Conservation (phyloP, 2,888 invertebrate genomes). For the Lottia gigantea region DNA sequence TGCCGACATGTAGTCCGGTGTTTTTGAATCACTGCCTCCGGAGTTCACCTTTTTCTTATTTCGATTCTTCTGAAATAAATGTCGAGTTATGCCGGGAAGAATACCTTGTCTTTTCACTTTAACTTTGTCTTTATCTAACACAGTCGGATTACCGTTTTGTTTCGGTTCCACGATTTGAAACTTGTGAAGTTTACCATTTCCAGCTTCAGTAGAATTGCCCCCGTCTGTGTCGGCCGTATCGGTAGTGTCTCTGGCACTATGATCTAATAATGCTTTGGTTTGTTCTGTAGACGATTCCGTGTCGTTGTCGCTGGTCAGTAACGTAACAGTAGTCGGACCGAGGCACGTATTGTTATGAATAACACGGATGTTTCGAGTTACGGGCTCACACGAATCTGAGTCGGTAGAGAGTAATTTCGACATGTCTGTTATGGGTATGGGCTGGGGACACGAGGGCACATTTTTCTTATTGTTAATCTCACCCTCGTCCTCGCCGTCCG, state of each 20-base stretch:
- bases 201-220: slow-evolving; percentile 19
- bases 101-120: not conserved
- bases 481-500: slow-evolving; percentile 22
- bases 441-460: slow-evolving; percentile 13
- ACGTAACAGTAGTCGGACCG: slow-evolving; percentile 20
- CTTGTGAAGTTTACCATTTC: slow-evolving; percentile 32
- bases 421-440: slow-evolving; percentile 35
- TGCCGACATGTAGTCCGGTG: slow-evolving; percentile 31
- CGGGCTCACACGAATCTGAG: slow-evolving; percentile 37
- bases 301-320: slow-evolving; percentile 31
- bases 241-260: slow-evolving; percentile 10
- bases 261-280: slow-evolving; percentile 32
- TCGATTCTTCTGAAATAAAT: slow-evolving; percentile 20
- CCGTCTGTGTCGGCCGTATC: slow-evolving; percentile 7
- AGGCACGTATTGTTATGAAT: slow-evolving; percentile 18
- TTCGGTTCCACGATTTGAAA: slow-evolving; percentile 36
- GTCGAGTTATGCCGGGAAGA: slow-evolving; percentile 19
- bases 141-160: slow-evolving; percentile 27
- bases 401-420: slow-evolving; percentile 43
- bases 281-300: slow-evolving; percentile 33
- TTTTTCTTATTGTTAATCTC: slow-evolving; percentile 17
- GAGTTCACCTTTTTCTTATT: slow-evolving; percentile 32
- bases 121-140: slow-evolving; percentile 11
- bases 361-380: slow-evolving; percentile 14
- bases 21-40: slow-evolving; percentile 15